These are phyloP conservation scores for Trematomus bernacchii DNA, from an alignment of 2,797 vertebrate species.

Conservation along the genomic window DNA sequence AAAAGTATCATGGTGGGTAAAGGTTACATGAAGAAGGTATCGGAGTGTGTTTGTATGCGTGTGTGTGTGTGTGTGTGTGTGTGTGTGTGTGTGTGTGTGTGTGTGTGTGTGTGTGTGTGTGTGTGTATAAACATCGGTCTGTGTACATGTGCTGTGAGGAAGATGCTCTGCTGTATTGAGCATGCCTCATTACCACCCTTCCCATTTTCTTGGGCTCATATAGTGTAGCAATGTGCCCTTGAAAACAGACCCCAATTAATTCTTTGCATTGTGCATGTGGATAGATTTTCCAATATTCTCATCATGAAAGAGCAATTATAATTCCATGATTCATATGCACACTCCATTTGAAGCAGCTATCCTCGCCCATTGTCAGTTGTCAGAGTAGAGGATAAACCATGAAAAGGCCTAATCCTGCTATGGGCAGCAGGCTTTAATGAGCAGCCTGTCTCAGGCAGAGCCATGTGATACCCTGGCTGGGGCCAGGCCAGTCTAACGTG, in stretches of 20 bases:
- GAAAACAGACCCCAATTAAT: slow-evolving; percentile 84
- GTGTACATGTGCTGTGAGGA: slow-evolving; percentile 60
- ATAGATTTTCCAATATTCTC: slow-evolving; percentile 83
- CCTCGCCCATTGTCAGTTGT: slow-evolving; percentile 81
- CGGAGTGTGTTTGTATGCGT: no score
- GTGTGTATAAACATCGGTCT: slow-evolving; percentile 59
- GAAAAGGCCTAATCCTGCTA: slow-evolving; percentile 84
- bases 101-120: slow-evolving; percentile 68
- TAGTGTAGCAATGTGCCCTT: slow-evolving; percentile 79
- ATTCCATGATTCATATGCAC: slow-evolving; percentile 82
- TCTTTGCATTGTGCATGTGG: slow-evolving; percentile 77
- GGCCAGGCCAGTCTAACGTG: slow-evolving; percentile 74
- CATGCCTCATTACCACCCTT: slow-evolving; percentile 75
- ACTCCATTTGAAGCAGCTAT: slow-evolving; percentile 80
- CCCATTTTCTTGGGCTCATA: slow-evolving; percentile 67
- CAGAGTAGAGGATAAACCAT: slow-evolving; percentile 83
- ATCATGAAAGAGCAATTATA: slow-evolving; percentile 86
- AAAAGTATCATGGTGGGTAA: slow-evolving; percentile 72
- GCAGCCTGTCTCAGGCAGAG: slow-evolving; percentile 81
- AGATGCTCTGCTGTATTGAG: slow-evolving; percentile 57
- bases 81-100: no score
- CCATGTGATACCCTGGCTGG: slow-evolving; percentile 82
- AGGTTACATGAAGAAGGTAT: slow-evolving; percentile 71
- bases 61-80: no score
- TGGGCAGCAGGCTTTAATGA: slow-evolving; percentile 84